phyloP scores from a whole-genome alignment of 2,113 vertebrate species.

The Seriola rivoliana region DNA sequence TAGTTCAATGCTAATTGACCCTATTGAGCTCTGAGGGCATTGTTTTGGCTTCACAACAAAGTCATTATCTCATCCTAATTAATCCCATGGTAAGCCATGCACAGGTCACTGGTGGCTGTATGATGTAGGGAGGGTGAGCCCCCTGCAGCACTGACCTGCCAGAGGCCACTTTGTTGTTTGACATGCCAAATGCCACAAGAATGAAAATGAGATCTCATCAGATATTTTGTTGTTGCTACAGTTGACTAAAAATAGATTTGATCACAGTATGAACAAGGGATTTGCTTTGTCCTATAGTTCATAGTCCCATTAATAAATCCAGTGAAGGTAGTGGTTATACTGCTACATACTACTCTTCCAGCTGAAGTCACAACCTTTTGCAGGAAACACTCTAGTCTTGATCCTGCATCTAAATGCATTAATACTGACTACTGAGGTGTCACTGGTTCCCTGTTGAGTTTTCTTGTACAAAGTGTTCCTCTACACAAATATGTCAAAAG shows the following conservation, averaged over 20 bases:
- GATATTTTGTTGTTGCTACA: neutral
- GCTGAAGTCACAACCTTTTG: neutral
- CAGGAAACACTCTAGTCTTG: neutral
- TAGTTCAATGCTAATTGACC: constrained; percentile 61
- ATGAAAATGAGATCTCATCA: constrained; percentile 25
- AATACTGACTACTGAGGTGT: constrained; percentile 7
- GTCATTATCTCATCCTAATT: constrained; percentile 68
- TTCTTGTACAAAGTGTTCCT: neutral
- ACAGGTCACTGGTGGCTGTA: constrained; percentile 47
- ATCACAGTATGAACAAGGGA: neutral
- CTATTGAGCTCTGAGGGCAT: constrained; percentile 44
- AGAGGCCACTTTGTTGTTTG: neutral
- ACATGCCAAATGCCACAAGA: neutral
- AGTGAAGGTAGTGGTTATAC: neutral
- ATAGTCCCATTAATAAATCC: neutral
- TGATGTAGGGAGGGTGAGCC: constrained; percentile 21
- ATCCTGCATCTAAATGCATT: neutral
- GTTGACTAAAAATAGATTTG: neutral
- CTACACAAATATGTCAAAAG: neutral
- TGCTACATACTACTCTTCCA: too few species aligned
- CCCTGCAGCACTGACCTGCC: constrained; percentile 20
- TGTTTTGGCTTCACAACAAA: constrained; percentile 61
- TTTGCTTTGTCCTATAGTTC: neutral
- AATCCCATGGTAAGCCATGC: constrained; percentile 54
- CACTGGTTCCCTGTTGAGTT: neutral